These are phyloP conservation scores for Triplophysa siluroides DNA, from an alignment of 2,113 vertebrate species.

Conservation along the genomic window DNA sequence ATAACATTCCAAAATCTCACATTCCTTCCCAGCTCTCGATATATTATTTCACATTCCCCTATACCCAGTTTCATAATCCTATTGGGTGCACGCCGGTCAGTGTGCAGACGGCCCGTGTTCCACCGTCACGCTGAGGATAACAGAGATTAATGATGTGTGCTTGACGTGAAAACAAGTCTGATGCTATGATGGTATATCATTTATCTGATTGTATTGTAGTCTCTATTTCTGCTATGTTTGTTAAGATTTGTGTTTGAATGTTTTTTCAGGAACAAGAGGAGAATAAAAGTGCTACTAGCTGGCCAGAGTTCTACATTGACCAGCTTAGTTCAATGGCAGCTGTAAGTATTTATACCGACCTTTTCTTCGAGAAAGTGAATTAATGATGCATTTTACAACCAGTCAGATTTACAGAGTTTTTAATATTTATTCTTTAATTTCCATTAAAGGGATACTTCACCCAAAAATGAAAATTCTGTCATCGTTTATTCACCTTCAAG, in stretches of 20 bases:
- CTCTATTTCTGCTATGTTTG: too few relatives aligned
- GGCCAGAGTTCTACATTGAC: constrained; percentile 98
- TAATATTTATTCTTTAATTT: not conserved
- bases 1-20: constrained; percentile 29
- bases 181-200: not conserved
- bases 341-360: constrained; percentile 78
- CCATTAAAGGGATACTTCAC: too few relatives aligned
- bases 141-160: constrained; percentile 23
- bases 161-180: not conserved
- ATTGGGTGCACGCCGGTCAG: not conserved
- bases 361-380: not conserved
- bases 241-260: not conserved
- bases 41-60: constrained; percentile 15
- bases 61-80: not conserved
- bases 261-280: constrained; percentile 93
- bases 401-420: not conserved
- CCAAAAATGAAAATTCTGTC: too few relatives aligned
- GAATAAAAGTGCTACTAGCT: constrained; percentile 97
- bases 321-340: constrained; percentile 98
- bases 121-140: not conserved
- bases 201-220: not conserved
- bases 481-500: too few relatives aligned
- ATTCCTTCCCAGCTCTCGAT: constrained; percentile 2
- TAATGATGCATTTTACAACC: not conserved
- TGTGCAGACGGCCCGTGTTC: not conserved